phyloP scores from a whole-genome alignment of 2,113 vertebrate genomes.

The Ochotona curzoniae region DNA sequence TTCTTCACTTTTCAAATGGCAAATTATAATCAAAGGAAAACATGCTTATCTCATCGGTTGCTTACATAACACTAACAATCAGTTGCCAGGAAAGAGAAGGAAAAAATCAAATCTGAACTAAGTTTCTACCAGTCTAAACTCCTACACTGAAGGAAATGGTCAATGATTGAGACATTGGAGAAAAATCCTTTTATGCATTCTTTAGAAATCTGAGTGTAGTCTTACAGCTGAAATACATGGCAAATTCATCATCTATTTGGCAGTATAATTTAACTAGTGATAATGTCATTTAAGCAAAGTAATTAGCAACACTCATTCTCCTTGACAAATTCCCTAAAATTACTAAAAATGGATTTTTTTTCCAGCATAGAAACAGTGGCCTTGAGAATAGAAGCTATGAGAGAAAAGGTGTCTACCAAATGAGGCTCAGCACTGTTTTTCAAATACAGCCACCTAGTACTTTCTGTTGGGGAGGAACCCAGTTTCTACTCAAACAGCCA shows the following conservation, averaged over 20 bases:
- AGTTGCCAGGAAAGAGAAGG: neutral
- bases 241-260: neutral
- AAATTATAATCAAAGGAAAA: conserved; percentile 33
- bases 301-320: neutral
- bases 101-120: neutral
- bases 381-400: neutral
- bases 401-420: neutral
- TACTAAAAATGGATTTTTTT: conserved; percentile 2
- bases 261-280: neutral
- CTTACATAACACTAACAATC: neutral
- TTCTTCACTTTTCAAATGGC: neutral
- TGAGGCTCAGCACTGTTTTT: neutral
- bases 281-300: neutral
- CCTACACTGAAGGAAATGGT: neutral
- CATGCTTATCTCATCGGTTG: neutral
- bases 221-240: neutral
- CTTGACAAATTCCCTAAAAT: neutral
- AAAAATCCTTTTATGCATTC: neutral
- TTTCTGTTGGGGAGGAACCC: neutral
- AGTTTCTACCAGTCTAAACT: neutral
- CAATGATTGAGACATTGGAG: neutral
- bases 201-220: neutral
- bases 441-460: neutral
- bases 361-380: neutral
- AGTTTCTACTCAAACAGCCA: neutral